Evolutionary conservation across 1,140 invertebrate species (phyloP), one percentile per base, ranked within the genome.

Genomic region (Charaxes varanes): DNA sequence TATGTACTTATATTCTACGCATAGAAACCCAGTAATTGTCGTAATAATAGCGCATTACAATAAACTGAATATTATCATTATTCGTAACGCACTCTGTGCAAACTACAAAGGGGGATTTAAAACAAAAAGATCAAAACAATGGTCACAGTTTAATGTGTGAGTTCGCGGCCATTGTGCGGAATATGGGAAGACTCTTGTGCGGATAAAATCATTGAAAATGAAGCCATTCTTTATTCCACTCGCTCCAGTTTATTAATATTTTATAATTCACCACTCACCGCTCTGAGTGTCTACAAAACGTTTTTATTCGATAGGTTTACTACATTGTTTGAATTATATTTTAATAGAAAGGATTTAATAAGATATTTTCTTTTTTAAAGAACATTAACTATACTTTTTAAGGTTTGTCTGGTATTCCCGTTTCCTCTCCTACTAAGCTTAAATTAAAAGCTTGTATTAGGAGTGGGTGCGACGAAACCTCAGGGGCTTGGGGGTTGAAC

Each of bases 51-150:
- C 15, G 21, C 28, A 45, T 26, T 32, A 30, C 38, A 37, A 28
- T 11, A 45, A 37, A 38, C 28, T 32, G 42, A 47, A 47, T 47
- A 47, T 47, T 40, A 47, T 47, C 36, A 47, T 41, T 34, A 28
- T 34, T 27, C 24, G 14, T 35, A 31, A 12, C 22, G 15, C 23
- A 19, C 31, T 22, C 35, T 47, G 33, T n/a, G 12, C 22, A 38
- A 42, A 46, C 41, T 31, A 48, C 38, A 30, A 45, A 53, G 45
- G 60, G 58, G 60, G 50, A 33, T 41, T 61, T 67, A 72, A 73
- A 79, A 68, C 62, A 74, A 80, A 74, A 73, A 63, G 68, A 67
- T 15, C 26, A 61, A 62, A 67, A 77, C 70, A 80, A 77, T 69
- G 60, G 68, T 59, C 70, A 74, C 70, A 74, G 72, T 77, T 79